Base-by-base conservation (phyloP, 92 coral and sea anemone genomes). In the Plumapathes pennacea region DNA sequence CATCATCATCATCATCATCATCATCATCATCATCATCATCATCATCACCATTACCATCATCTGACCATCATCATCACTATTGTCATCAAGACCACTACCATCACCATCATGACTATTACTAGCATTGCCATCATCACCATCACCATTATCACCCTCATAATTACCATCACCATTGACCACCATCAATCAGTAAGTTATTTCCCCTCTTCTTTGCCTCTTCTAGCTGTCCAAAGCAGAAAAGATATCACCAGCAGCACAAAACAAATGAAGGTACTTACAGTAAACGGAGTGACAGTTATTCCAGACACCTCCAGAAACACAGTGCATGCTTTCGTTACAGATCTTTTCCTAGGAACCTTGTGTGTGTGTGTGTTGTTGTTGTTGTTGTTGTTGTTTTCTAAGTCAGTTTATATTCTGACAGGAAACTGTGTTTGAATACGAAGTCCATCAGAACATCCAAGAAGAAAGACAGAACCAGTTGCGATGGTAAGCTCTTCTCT, bases 391-490 rank as follows among this genome's bases (percentile, higher is more conserved):
- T 4, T 17, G 20, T 29, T 20, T 11, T 14, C 1, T 29, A 22
- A 6, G 34, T 13, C 33, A 26, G 21, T 25, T 22, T 23, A 40
- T 60, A 25, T 51, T 25, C 46, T 59, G 14, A 38, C 25, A 92
- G 98, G 98, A 92, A 72, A 88, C 98, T 11, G 70, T 83, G 61
- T 92, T 92, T 84, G 96, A 92, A 45, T 92, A 92, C 54, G 79
- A 88, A 64, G 98, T 92, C 31, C 96, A 92, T 59, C 96, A 92
- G 73, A 81, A 92, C 65, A 57, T 84, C 11, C 85, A 70, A 29
- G 98, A 92, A 56, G 98, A 92, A 54, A 76, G 98, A 64, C 98
- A 92, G 54, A 92, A 92, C 64, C 90, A 92, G 50, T 88, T 92
- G 3, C 54, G 96, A 65, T 92, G 98, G 98, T 92, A 84, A 38